Evolutionary conservation across 2,888 invertebrate species (phyloP), one percentile per base, ranked within the genome.

Genomic region (Acanthococcus lagerstroemiae): DNA sequence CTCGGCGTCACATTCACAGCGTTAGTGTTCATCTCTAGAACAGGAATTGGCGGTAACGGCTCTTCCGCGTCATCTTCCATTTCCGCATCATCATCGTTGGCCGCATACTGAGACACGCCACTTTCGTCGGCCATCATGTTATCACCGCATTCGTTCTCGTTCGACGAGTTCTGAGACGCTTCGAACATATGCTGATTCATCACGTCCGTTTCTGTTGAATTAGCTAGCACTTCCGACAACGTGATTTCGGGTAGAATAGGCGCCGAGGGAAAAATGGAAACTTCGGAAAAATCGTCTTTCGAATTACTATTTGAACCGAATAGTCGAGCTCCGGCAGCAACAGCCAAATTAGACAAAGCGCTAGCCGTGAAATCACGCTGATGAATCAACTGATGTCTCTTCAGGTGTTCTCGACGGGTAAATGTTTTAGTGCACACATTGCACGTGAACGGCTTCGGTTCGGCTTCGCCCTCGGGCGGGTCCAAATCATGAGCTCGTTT

Each of bases 391-490:
- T 71, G 69, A 68, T 72, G 72, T 45, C 71, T 61, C n/a, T 69
- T 68, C 21, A 72, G 55, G 61, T 72, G 72, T 67, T 72, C 72
- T 22, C 70, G 67, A n/a, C 72, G 68, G 12, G 73, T 72, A 52
- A 73, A 72, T 9, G 70, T 71, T 65, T 72, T 72, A n/a, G 68
- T 50, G 45, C 72, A 72, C 27, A 70, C 67, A 54, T 65, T 57
- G 67, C 72, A 72, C 5, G 66, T 65, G 65, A 71, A 72, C 21
- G 71, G 71, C 61, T 71, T 71, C 7, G 70, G 69, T 68, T 72
- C 72, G 21, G 67, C 26, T 52, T 70, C 69, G 9, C 58, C 65
- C 22, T 67, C 68, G 19, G 69, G 65, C 22, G 69, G 67, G 30
- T 69, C 70, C n/a, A 69, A 22, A 63, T 71, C 70, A 44, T 72